These are phyloP conservation scores for Pampus argenteus DNA, from an alignment of 2,797 vertebrate genomes.

Conservation along the genomic window DNA sequence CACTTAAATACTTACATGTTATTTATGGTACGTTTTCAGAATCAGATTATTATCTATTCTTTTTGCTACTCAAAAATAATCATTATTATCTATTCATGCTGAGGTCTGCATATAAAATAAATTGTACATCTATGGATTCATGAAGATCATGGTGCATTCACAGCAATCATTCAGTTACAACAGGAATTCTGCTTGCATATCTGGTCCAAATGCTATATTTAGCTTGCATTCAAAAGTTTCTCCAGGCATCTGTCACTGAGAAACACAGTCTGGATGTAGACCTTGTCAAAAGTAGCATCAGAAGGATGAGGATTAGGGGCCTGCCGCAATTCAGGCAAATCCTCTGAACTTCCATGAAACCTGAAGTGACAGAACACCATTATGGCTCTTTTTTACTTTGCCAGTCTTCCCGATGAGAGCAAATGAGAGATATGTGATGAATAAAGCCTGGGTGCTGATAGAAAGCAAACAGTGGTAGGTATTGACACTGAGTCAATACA, in stretches of 20 bases:
- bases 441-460: neutral
- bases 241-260: slow-evolving; percentile 3
- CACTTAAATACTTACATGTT: slow-evolving; percentile 9
- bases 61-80: neutral
- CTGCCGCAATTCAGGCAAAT: neutral
- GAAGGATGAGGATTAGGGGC: slow-evolving; percentile 9
- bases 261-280: slow-evolving; percentile 7
- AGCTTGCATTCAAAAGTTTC: slow-evolving; percentile 17
- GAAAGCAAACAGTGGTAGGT: slow-evolving; percentile 13
- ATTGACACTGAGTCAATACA: slow-evolving; percentile 36
- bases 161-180: neutral
- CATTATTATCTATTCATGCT: neutral
- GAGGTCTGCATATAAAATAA: neutral
- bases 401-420: neutral
- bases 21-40: slow-evolving; percentile 1
- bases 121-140: slow-evolving; percentile 3
- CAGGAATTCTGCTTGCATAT: neutral
- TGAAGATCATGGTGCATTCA: slow-evolving; percentile 6
- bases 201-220: slow-evolving; percentile 7
- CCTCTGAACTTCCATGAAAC: slow-evolving; percentile 8
- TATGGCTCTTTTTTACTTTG: neutral
- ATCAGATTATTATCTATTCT: neutral
- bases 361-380: slow-evolving; percentile 14
- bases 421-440: slow-evolving; percentile 1
- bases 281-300: slow-evolving; percentile 11